A percentile compares a stretch with the other conserved stretches of the same genome.
Conservation (phyloP, 2,113 vertebrate species). For the Silurus glanis region DNA sequence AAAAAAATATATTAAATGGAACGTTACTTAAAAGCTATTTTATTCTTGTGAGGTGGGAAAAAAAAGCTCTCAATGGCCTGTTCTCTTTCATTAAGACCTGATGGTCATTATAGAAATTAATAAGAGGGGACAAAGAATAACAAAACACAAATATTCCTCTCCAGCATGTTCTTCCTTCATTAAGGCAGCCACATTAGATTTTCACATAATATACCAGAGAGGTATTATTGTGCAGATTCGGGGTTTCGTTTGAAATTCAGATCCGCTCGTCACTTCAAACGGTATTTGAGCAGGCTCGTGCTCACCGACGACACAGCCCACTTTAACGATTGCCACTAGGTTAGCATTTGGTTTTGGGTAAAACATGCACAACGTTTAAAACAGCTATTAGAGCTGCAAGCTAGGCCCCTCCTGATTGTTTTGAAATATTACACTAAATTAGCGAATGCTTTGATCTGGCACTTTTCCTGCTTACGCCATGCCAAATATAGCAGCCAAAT, state of each 20-base stretch:
- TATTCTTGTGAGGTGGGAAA: conserved; percentile 52
- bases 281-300: conserved; percentile 81
- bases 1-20: conserved; percentile 64
- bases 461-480: conserved; percentile 68
- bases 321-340: conserved; percentile 81
- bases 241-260: conserved; percentile 94
- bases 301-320: conserved; percentile 77
- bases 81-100: conserved; percentile 63
- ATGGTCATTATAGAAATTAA: conserved; percentile 69
- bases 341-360: conserved; percentile 91
- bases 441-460: conserved; percentile 76
- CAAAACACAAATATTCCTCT: conserved; percentile 68
- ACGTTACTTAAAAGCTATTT: conserved; percentile 68
- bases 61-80: conserved; percentile 57
- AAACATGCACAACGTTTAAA: conserved; percentile 83
- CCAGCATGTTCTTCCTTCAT: conserved; percentile 75
- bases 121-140: conserved; percentile 22
- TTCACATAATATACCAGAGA: conserved; percentile 63
- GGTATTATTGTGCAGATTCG: conserved; percentile 89
- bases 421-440: conserved; percentile 75
- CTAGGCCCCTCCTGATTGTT: conserved; percentile 72
- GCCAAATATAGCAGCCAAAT: conserved; percentile 70
- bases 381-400: conserved; percentile 77
- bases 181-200: conserved; percentile 72
- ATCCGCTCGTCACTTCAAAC: conserved; percentile 94